phyloP scores from a whole-genome alignment of 2,888 invertebrate genomes.

The Anorthoa munda region DNA sequence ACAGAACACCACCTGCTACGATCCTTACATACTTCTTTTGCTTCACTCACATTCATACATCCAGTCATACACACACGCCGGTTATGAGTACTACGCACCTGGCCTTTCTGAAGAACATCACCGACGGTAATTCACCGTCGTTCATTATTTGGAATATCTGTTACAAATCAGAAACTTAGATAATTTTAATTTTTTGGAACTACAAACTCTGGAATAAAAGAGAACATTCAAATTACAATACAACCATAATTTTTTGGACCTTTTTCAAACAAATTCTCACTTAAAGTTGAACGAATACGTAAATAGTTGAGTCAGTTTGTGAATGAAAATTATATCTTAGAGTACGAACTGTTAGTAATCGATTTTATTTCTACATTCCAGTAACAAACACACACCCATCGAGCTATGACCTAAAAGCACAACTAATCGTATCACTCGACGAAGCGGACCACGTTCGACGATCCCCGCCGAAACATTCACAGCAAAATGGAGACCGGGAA shows the following conservation, averaged over 20 bases:
- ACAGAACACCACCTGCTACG: too few species aligned
- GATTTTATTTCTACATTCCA: conserved; percentile 44
- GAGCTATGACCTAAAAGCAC: conserved; percentile 84
- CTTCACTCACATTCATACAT: too few species aligned
- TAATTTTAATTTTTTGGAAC: background rate
- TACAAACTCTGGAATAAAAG: background rate
- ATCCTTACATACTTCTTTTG: too few species aligned
- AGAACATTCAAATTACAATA: background rate
- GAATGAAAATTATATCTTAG: too few species aligned
- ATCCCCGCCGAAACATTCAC: conserved; percentile 73
- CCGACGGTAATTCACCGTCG: too few species aligned
- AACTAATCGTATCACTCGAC: conserved; percentile 86
- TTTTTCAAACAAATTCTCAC: background rate
- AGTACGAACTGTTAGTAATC: too few species aligned
- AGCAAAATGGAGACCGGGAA: conserved; percentile 73
- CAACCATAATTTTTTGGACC: background rate
- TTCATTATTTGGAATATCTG: too few species aligned
- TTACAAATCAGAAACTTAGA: background rate
- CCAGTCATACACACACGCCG: too few species aligned
- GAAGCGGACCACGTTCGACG: conserved; percentile 79
- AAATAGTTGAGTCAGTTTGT: too few species aligned
- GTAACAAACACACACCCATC: conserved; percentile 71
- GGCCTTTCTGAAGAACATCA: too few species aligned
- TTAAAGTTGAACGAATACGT: too few species aligned
- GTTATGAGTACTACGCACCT: too few species aligned